phyloP scores from a whole-genome alignment of 2,113 vertebrate species.

The Labeo rohita region DNA sequence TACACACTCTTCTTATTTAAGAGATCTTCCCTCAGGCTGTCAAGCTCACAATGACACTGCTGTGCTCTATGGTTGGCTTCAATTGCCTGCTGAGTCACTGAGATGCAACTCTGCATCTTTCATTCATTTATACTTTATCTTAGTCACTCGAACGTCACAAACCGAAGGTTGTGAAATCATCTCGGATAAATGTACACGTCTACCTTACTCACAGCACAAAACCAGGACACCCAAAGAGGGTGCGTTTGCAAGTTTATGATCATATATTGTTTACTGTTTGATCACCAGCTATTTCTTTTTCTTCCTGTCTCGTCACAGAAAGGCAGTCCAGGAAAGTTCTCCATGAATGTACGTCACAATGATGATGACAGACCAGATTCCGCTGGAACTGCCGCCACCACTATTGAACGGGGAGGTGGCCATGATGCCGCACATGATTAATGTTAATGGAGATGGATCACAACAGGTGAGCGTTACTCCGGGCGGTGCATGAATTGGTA shows the following conservation, averaged over 20 bases:
- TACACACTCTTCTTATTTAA: constrained; percentile 9
- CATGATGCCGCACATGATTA: constrained; percentile 95
- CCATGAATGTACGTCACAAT: constrained; percentile 99
- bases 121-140: constrained; percentile 3
- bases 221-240: neutral
- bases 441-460: constrained; percentile 92
- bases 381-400: constrained; percentile 95
- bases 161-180: constrained; percentile 24
- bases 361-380: constrained; percentile 99
- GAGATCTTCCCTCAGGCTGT: neutral
- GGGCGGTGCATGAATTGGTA: neutral
- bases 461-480: constrained; percentile 84
- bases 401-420: constrained; percentile 94
- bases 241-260: neutral
- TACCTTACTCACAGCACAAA: neutral
- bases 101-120: constrained; percentile 22
- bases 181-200: neutral
- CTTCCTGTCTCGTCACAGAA: constrained; percentile 78
- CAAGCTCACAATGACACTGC: constrained; percentile 26
- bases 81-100: constrained; percentile 26
- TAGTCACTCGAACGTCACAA: constrained; percentile 11
- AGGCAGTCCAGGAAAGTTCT: constrained; percentile 88
- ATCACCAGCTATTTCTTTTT: neutral
- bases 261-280: neutral
- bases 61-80: constrained; percentile 28